Percentiles rank a stretch among this genome's conserved stretches.
These are phyloP conservation scores for Conus ventricosus DNA, from an alignment of 1,140 invertebrate genomes.

Conservation along the genomic window DNA sequence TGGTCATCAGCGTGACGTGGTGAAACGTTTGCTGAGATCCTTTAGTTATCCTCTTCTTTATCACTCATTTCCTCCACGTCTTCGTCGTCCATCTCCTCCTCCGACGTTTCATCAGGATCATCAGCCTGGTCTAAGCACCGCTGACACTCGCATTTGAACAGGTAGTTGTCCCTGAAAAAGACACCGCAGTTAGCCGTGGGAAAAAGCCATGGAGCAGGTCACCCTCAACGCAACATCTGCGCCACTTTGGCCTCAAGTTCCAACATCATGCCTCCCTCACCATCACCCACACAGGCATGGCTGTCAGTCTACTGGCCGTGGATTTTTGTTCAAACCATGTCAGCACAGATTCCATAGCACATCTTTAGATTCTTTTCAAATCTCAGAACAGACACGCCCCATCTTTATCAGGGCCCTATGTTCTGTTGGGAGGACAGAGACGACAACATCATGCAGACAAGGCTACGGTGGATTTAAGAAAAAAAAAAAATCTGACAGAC, in stretches of 20 bases:
- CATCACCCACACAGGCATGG: neutral
- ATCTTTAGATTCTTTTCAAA: neutral
- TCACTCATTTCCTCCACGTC: conserved; percentile 60
- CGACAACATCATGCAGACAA: too few relatives aligned
- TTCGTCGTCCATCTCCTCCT: conserved; percentile 80
- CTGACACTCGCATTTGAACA: conserved; percentile 88
- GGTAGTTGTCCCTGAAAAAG: conserved; percentile 84
- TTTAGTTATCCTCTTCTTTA: too few relatives aligned
- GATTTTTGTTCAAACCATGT: neutral
- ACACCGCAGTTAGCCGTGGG: neutral
- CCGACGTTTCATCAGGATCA: conserved; percentile 88
- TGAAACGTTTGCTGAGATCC: too few relatives aligned
- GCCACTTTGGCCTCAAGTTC: too few relatives aligned
- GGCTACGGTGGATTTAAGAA: too few relatives aligned
- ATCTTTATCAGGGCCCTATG: too few relatives aligned
- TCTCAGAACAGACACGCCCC: too few relatives aligned
- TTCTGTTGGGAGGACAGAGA: too few relatives aligned
- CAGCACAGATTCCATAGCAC: neutral
- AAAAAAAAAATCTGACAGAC: too few relatives aligned
- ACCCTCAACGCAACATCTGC: too few relatives aligned
- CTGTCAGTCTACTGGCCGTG: neutral
- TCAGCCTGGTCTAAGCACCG: conserved; percentile 85
- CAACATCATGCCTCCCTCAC: neutral
- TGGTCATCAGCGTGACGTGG: too few relatives aligned
- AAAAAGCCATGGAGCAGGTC: too few relatives aligned